Base-by-base conservation (phyloP, 2,113 vertebrate genomes). In the Cardinalis cardinalis region DNA sequence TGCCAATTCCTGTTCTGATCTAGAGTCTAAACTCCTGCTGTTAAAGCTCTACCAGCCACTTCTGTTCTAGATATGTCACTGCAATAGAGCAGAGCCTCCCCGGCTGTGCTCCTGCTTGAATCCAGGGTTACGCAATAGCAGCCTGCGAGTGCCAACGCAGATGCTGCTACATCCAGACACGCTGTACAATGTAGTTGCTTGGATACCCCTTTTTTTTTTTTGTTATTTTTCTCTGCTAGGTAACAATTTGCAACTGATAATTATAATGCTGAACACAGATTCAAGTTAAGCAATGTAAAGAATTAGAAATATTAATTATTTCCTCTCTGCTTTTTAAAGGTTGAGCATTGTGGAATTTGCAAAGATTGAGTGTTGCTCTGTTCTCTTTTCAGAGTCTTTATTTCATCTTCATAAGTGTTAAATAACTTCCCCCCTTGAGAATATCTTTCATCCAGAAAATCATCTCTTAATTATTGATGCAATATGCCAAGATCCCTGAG, bases 101-200 rank as follows among this genome's bases (percentile, higher is more conserved):
- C 1, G 69, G 52, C 65, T 91, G 70, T 28, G 63, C 64, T 92
- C 92, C 78, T 84, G 70, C 94, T 87, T 71, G 40, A 86, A 63
- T 76, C 84, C 84, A 19, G 44, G 36, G 70, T 96, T 96, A 94
- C 0, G 66, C 92, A 95, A 81, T 28, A 40, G 65, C 77, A 40
- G 65, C 71, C 76, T 51, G 61, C 0, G 1, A 93, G 87, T 59
- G 92, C 73, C 90, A 90, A 7, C n/a, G 28, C 94, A 73, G 89
- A 71, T 52, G 49, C 92, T 93, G 88, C 94, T 74, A 74, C 74
- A 94, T 94, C 56, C 81, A 94, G 73, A 82, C 92, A 80, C 12
- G 13, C 74, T 56, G 29, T 29, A 52, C 78, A 68, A n/a, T 68
- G 55, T 18, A 74, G 96, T 97, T 97, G 95, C 97, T 92, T 96